Conservation (phyloP, 35 echinoderm and acorn worm species). For the Patiria miniata region DNA sequence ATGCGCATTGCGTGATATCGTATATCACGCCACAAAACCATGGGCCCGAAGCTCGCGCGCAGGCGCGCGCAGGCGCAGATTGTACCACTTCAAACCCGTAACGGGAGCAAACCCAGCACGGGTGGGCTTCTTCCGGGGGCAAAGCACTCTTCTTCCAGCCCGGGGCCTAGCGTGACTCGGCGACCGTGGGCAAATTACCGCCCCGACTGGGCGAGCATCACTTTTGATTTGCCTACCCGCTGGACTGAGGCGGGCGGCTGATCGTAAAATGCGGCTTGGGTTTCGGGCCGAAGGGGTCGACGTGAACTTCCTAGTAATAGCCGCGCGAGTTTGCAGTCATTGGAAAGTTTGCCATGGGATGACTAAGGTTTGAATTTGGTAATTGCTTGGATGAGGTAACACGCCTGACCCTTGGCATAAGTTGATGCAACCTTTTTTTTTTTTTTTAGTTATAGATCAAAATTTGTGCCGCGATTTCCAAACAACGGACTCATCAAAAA, state of each 20-base stretch:
- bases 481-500: no score
- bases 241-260: neutral
- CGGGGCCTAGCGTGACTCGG: slow-evolving; percentile 11
- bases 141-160: neutral
- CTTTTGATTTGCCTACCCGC: neutral
- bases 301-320: neutral
- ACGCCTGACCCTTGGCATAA: neutral
- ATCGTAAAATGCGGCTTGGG: slow-evolving; percentile 4
- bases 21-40: no score
- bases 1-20: no score
- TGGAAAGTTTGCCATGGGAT: neutral
- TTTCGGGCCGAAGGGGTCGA: neutral
- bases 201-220: slow-evolving; percentile 2
- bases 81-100: no score
- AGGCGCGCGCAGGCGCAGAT: neutral
- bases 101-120: neutral
- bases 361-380: neutral
- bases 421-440: neutral
- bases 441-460: neutral
- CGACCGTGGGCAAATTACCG: neutral
- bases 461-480: no score
- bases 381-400: neutral
- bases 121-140: neutral
- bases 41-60: neutral
- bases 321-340: neutral